phyloP scores from a whole-genome alignment of 2,888 invertebrate species.

The Ferdinandea cuprea region DNA sequence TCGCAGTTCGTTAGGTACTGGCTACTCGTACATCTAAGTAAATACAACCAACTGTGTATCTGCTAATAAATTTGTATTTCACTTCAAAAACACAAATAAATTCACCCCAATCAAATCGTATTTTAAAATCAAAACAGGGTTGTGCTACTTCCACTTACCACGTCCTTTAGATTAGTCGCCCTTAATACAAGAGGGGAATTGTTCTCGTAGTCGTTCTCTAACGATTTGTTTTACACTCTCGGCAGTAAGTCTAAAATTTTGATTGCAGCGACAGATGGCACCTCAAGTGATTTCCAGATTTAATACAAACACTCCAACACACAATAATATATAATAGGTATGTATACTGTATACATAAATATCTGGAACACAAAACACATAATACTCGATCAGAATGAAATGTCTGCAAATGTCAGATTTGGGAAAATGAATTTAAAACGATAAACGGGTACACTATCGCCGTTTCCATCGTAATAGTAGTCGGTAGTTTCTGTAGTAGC shows the following conservation, averaged over 20 bases:
- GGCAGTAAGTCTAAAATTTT: conserved; percentile 38
- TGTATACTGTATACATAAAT: neutral
- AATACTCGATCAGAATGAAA: neutral
- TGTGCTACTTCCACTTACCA: conserved; percentile 61
- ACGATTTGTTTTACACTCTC: conserved; percentile 52
- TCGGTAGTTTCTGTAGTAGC: conserved; percentile 14
- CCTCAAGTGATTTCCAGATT: conserved; percentile 43
- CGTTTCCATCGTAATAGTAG: conserved; percentile 4
- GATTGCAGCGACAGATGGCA: conserved; percentile 64
- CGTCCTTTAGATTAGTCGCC: conserved; percentile 44
- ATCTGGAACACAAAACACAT: conserved; percentile 24
- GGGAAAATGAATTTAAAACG: conserved; percentile 40
- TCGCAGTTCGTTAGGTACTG: conserved; percentile 27
- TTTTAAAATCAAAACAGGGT: conserved; percentile 50
- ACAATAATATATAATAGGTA: conserved; percentile 4
- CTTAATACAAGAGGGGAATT: conserved; percentile 31
- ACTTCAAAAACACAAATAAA: conserved; percentile 25
- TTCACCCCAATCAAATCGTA: conserved; percentile 50
- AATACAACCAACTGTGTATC: neutral
- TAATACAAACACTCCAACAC: conserved; percentile 35
- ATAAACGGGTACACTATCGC: conserved; percentile 26
- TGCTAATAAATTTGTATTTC: conserved; percentile 21
- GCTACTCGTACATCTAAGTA: conserved; percentile 3
- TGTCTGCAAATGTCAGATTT: conserved; percentile 3
- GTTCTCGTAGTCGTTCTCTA: conserved; percentile 2